Conservation (phyloP, 1,140 invertebrate genomes). For the Drosophila sp. region DNA sequence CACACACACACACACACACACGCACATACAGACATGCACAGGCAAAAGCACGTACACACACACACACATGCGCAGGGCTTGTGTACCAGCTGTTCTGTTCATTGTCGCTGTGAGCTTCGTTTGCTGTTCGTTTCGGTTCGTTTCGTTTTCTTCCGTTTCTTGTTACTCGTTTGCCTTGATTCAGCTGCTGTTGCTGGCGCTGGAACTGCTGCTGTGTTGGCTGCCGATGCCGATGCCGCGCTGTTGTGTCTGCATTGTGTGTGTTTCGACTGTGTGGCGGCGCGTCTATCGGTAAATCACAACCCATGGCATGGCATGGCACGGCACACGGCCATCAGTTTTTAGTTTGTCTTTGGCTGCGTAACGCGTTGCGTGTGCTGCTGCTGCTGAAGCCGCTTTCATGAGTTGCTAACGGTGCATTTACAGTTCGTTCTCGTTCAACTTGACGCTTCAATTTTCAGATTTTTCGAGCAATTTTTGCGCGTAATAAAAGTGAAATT, state of each 20-base stretch:
- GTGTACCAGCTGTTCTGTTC: conserved; percentile 53
- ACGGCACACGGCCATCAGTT: conserved; percentile 79
- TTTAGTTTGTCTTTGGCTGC: conserved; percentile 79
- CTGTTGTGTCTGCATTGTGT: conserved; percentile 38
- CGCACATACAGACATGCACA: background rate
- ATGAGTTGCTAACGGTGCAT: conserved; percentile 31
- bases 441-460: conserved; percentile 18
- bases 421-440: conserved; percentile 22
- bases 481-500: conserved; percentile 11
- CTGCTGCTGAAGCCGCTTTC: conserved; percentile 7
- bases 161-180: conserved; percentile 31
- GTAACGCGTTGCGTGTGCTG: conserved; percentile 76
- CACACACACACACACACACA: background rate
- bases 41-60: conserved; percentile 2
- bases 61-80: conserved; percentile 56
- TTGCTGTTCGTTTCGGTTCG: background rate
- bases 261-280: conserved; percentile 37
- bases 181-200: conserved; percentile 9
- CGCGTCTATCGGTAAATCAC: conserved; percentile 69
- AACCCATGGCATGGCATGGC: conserved; percentile 49
- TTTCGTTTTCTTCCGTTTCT: conserved; percentile 29
- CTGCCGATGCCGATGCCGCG: conserved; percentile 21
- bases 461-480: conserved; percentile 4
- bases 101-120: conserved; percentile 19
- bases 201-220: conserved; percentile 1